Base-by-base conservation (phyloP, 2,113 vertebrate genomes). In the Cygnus atratus region DNA sequence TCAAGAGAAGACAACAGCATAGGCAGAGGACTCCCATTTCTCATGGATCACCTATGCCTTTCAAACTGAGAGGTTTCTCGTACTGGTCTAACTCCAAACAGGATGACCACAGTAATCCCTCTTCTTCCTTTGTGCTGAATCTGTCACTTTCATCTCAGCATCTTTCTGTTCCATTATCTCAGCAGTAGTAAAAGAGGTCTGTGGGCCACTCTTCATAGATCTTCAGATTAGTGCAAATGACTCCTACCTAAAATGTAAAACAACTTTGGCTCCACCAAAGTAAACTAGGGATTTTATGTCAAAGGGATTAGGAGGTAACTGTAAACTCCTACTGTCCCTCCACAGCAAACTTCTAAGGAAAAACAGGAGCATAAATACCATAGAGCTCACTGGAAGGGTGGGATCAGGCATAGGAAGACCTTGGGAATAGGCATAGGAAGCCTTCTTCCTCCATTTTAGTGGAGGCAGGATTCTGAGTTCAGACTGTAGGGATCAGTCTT, bases 71-170 rank as follows among this genome's bases (percentile, higher is more conserved):
- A 75, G 16, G 9, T 20, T 63, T 78, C n/a, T 90, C 15, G 48
- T 81, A n/a, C 13, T 35, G 10, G 1, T 54, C 28, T 77, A 3
- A 0, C 39, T 41, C 11, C 59, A 59, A 57, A 67, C 5, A 31
- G 18, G 1, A 4, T 67, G 33, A 72, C 14, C 7, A 17, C n/a
- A 52, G 4, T 16, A 52, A 35, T 65, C 15, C 9, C 12, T 63
- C 35, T 46, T 61, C 17, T 52, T 87, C 24, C 57, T 75, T 20
- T 39, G 54, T 75, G 7, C 6, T 55, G 37, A 24, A 37, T 35
- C 20, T 9, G 4, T 43, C 59, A 25, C 21, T 61, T 35, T 20
- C n/a, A 46, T 26, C 35, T 61, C 4, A 0, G 3, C 44, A 52
- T 37, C 62, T 17, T 84, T 55, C n/a, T 44, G 18, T 39, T 26